Evolutionary conservation across 1,140 invertebrate genomes (phyloP).

Genomic region (Aricia agestis): DNA sequence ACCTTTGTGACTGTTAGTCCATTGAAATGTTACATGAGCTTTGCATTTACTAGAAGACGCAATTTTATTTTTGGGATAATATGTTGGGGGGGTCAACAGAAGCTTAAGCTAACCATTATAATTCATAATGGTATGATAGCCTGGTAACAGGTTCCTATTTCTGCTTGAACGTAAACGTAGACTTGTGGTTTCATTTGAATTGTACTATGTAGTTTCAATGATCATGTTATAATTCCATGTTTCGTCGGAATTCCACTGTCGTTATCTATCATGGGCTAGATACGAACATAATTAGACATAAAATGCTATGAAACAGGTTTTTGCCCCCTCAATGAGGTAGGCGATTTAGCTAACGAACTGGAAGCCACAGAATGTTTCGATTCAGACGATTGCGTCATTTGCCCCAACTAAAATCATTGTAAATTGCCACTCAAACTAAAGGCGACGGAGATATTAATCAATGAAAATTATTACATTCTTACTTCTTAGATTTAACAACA

Average conservation of each 20-base stretch:
- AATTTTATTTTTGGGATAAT: too few relatives aligned
- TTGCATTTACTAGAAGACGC: too few relatives aligned
- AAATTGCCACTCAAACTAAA: slow-evolving; percentile 29
- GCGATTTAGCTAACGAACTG: slow-evolving; percentile 6
- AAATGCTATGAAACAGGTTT: neutral
- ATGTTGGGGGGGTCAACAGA: too few relatives aligned
- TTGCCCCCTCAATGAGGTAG: slow-evolving; percentile 6
- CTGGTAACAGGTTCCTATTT: neutral
- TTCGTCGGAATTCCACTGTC: neutral
- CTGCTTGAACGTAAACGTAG: neutral
- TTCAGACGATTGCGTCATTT: slow-evolving; percentile 1
- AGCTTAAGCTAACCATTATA: too few relatives aligned
- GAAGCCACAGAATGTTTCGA: slow-evolving; percentile 23
- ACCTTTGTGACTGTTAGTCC: too few relatives aligned
- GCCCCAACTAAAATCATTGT: slow-evolving; percentile 24
- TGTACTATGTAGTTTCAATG: neutral
- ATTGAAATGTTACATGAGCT: too few relatives aligned
- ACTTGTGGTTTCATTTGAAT: neutral
- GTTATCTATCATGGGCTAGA: neutral
- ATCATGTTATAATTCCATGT: neutral
- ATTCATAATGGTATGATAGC: neutral
- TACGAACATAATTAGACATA: neutral
- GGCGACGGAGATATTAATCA: neutral
- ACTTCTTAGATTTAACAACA: too few relatives aligned
- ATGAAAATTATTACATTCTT: neutral